Percentiles rank a stretch among this genome's conserved stretches.
Evolutionary conservation across 2,888 invertebrate genomes (phyloP).

Genomic region (Cheilosia soror): DNA sequence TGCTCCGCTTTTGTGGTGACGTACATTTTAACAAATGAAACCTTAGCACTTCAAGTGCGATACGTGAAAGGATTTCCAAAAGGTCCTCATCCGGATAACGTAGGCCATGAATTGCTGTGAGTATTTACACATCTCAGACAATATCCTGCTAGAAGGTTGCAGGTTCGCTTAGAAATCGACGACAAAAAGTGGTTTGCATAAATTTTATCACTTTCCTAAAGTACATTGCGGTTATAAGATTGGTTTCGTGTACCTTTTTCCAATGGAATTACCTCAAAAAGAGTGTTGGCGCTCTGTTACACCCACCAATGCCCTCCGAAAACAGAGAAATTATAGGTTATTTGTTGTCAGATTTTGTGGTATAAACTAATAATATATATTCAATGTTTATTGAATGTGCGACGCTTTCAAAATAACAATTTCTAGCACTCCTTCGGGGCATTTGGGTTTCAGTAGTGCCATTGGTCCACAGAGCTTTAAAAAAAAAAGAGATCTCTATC

Average conservation of each 20-base stretch:
- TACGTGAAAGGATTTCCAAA: constrained; percentile 70
- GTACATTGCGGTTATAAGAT: constrained; percentile 40
- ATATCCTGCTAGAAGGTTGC: constrained; percentile 28
- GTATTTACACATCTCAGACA: constrained; percentile 58
- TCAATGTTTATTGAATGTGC: constrained; percentile 68
- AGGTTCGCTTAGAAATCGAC: constrained; percentile 62
- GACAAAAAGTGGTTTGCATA: constrained; percentile 72
- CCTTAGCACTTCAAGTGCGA: constrained; percentile 67
- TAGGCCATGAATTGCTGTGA: constrained; percentile 58
- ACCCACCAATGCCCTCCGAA: constrained; percentile 15
- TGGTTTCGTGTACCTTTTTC: constrained; percentile 58
- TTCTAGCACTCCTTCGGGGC: neutral
- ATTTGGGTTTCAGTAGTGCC: neutral
- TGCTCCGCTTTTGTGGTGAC: constrained; percentile 16
- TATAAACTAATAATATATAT: constrained; percentile 67
- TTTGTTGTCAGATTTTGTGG: constrained; percentile 62
- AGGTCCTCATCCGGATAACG: constrained; percentile 52
- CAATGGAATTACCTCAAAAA: constrained; percentile 53
- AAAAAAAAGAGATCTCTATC: neutral
- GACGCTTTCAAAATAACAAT: constrained; percentile 57
- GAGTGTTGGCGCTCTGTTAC: constrained; percentile 22
- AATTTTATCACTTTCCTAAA: constrained; percentile 59
- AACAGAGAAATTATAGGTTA: constrained; percentile 57
- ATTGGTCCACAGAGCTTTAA: constrained; percentile 18
- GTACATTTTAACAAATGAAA: constrained; percentile 63